Conservation (phyloP, 2,797 vertebrate species). For the Neomorphus geoffroyi region DNA sequence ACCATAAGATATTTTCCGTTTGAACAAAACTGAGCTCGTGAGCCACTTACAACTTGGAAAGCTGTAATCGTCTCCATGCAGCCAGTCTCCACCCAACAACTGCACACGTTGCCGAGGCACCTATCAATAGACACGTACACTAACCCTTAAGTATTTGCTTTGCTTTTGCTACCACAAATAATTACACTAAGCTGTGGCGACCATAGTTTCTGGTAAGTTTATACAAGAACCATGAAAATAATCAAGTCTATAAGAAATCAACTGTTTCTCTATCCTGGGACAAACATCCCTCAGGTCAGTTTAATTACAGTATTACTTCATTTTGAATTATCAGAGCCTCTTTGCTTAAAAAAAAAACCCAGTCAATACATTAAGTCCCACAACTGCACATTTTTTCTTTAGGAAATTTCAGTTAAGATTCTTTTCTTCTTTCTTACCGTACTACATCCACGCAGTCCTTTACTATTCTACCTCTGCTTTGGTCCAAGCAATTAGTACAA, state of each 20-base stretch:
- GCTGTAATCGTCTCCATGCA: neutral
- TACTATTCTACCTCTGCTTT: neutral
- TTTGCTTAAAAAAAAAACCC: neutral
- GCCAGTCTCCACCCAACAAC: neutral
- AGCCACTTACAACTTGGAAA: neutral
- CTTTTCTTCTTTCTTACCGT: neutral
- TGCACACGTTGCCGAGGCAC: neutral
- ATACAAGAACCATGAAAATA: neutral
- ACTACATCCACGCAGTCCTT: neutral
- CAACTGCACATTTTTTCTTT: neutral
- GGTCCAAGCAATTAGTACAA: neutral
- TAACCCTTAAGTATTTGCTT: neutral
- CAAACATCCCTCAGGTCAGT: neutral
- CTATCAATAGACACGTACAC: neutral
- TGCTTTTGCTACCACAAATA: neutral
- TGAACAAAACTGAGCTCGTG: neutral
- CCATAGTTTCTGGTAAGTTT: neutral
- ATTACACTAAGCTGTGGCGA: neutral
- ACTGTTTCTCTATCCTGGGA: neutral
- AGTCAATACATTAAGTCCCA: neutral
- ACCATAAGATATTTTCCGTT: neutral
- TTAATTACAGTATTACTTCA: neutral
- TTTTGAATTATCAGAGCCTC: neutral
- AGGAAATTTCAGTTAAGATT: neutral
- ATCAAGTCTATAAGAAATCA: neutral